Evolutionary conservation across 2,797 vertebrate genomes (phyloP), one percentile per base, ranked within the genome.

Genomic region (Holocentrus rufus): DNA sequence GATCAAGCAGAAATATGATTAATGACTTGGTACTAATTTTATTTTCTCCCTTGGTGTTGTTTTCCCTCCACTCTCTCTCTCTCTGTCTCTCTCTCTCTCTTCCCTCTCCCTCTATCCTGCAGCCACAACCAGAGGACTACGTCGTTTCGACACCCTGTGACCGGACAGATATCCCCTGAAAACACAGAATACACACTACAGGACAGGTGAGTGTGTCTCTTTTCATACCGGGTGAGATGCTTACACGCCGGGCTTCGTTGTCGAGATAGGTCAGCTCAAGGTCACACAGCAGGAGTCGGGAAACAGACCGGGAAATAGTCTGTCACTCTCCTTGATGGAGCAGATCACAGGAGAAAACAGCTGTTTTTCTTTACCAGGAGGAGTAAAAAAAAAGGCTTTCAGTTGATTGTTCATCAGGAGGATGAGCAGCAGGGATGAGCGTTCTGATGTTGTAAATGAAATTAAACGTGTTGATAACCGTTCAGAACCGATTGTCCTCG

Each of bases 101-200:
- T 72, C 65, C 8, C 67, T 81, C 57, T 80, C 34, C 30, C 17
- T 80, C 85, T 82, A 54, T 81, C 57, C 82, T 87, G 72, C 92
- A 99, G 98, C 92, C 98, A 99, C 95, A 99, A 98, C 93, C 94
- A 95, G 89, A 96, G 96, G 91, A 90, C 93, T 62, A 96, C 97
- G 6, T 95, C 96, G 0, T 99, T 98, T 93, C 95, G 94, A 78
- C 97, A 99, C 91, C 98, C 98, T 83, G 95, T 98, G 92, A 98
- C 96, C 7, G 95, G 96, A 87, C 95, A 98, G 89, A 96, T 98
- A 91, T 99, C 97, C 80, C 93, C 96, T 50, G 98, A 99, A 92
- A 99, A 99, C 90, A 93, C 92, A 74, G 98, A 98, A 89, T 99
- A 97, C 92, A 91, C 96, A 87, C 95, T 99, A 70, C 96, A 93